These are phyloP conservation scores for Columba guinea DNA, from an alignment of 2,797 vertebrate species.

Conservation along the genomic window DNA sequence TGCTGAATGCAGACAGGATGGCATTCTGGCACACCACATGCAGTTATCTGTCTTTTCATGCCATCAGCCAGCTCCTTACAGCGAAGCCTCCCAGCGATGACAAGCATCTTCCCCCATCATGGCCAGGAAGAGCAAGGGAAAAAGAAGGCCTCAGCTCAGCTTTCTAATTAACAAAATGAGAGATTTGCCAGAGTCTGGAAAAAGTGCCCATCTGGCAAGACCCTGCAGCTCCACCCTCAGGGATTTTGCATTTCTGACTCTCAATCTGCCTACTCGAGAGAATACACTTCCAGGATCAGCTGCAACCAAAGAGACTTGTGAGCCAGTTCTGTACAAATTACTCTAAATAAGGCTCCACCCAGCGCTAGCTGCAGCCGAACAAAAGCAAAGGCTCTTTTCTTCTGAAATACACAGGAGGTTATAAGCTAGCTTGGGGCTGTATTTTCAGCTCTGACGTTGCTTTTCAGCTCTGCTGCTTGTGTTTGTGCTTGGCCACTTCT, in stretches of 20 bases:
- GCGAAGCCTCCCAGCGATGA: not conserved
- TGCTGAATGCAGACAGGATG: not conserved
- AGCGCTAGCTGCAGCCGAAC: not conserved
- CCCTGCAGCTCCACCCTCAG: not conserved
- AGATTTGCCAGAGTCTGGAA: not conserved
- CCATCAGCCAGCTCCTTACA: not conserved
- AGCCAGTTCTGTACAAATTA: not conserved
- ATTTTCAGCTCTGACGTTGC: not conserved
- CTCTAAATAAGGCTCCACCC: not conserved
- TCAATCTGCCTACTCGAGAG: not conserved
- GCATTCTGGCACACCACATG: not conserved
- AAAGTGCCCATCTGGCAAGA: not conserved
- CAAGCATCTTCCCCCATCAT: not conserved
- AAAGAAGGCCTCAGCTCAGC: not conserved
- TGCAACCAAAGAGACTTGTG: not conserved
- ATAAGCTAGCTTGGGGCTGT: not conserved
- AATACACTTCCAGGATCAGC: not conserved
- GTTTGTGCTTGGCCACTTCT: not conserved
- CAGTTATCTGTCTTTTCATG: not conserved
- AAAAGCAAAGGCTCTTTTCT: constrained; percentile 19
- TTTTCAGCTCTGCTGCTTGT: not conserved
- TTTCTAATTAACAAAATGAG: not conserved
- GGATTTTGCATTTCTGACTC: constrained; percentile 1
- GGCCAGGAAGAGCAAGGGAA: not conserved
- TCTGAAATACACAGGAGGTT: not conserved